Percentiles rank a stretch among this genome's conserved stretches.
Conservation (phyloP, 2,888 invertebrate species). For the Drosophila ustulata region DNA sequence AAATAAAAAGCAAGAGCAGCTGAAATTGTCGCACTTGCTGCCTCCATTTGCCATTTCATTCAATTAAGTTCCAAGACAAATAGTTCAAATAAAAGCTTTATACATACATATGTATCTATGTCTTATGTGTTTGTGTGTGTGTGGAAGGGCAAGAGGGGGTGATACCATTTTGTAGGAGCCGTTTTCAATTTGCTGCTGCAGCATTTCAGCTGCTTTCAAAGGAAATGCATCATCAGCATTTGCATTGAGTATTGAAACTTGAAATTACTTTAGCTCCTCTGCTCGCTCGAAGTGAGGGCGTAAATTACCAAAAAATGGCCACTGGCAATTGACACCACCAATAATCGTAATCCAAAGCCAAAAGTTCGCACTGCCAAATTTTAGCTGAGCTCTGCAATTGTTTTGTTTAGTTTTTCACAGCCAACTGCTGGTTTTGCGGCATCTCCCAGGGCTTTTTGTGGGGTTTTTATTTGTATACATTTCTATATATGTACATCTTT, state of each 20-base stretch:
- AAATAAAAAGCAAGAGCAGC: slow-evolving; percentile 73
- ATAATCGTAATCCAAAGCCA: slow-evolving; percentile 56
- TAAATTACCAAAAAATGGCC: slow-evolving; percentile 78
- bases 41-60: slow-evolving; percentile 76
- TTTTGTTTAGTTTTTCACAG: slow-evolving; percentile 58
- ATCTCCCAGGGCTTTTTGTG: slow-evolving; percentile 3
- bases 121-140: background rate
- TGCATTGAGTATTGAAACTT: slow-evolving; percentile 69
- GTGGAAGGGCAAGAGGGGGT: background rate
- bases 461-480: slow-evolving; percentile 22
- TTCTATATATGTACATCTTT: background rate
- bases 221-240: slow-evolving; percentile 81
- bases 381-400: slow-evolving; percentile 70
- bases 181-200: slow-evolving; percentile 75
- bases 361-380: slow-evolving; percentile 63
- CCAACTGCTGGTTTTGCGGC: slow-evolving; percentile 28
- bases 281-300: slow-evolving; percentile 42
- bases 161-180: slow-evolving; percentile 66
- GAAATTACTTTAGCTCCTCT: slow-evolving; percentile 67
- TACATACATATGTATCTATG: slow-evolving; percentile 24
- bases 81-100: slow-evolving; percentile 68
- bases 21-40: slow-evolving; percentile 75
- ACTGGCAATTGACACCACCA: slow-evolving; percentile 79
- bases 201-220: slow-evolving; percentile 68
- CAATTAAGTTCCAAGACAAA: slow-evolving; percentile 79